Percentiles rank a stretch among this genome's conserved stretches.
Conservation (phyloP, 2,113 vertebrate genomes). For the Salminus brasiliensis region DNA sequence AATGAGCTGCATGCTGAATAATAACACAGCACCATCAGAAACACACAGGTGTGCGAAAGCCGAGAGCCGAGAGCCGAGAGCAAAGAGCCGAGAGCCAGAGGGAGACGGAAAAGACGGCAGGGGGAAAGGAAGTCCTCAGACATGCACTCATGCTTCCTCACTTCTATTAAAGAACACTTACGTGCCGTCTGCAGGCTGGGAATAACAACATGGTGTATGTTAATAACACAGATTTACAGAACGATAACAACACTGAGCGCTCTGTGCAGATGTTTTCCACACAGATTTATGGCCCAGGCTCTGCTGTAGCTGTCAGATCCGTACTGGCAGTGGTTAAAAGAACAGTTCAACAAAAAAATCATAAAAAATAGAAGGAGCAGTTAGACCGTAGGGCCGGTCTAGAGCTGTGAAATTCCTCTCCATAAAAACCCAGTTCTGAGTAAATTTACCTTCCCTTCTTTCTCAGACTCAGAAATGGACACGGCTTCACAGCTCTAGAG, state of each 20-base stretch:
- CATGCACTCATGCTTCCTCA: background rate
- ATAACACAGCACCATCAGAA: background rate
- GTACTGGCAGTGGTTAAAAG: constrained; percentile 1
- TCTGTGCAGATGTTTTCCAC: constrained; percentile 20
- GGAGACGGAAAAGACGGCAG: background rate
- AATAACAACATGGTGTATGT: constrained; percentile 14
- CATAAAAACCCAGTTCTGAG: no score
- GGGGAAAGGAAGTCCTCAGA: background rate
- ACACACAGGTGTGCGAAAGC: background rate
- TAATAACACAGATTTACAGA: constrained; percentile 15
- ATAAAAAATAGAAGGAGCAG: no score
- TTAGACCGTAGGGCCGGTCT: no score
- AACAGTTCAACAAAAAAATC: no score
- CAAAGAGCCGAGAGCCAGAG: background rate
- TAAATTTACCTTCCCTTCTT: no score
- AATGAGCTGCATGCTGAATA: background rate
- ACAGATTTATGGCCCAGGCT: background rate
- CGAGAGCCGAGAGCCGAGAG: background rate
- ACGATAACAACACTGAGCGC: constrained; percentile 17
- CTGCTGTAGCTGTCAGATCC: background rate
- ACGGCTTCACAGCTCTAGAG: no score
- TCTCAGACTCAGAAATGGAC: no score
- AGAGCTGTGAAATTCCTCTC: no score
- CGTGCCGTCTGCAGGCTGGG: background rate
- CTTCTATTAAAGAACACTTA: constrained; percentile 13